phyloP scores from a whole-genome alignment of 2,888 invertebrate species.

The Drosophila mimica region DNA sequence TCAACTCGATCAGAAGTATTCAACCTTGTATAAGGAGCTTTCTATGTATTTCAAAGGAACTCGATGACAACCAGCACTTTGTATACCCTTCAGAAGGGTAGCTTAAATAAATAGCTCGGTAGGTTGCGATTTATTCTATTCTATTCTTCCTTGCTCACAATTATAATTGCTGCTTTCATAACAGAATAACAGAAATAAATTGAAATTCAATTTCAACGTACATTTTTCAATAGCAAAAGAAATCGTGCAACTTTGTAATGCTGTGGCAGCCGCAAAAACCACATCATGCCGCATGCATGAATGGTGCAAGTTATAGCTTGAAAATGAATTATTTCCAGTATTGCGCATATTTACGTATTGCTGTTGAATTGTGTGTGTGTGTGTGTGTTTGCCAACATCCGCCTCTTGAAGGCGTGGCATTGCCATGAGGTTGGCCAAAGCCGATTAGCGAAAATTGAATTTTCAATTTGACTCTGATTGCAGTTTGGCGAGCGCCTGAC shows the following conservation, averaged over 20 bases:
- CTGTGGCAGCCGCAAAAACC: slow-evolving; percentile 39
- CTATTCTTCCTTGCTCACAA: not conserved
- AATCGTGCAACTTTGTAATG: slow-evolving; percentile 19
- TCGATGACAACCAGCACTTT: not conserved
- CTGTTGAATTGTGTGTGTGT: slow-evolving; percentile 1
- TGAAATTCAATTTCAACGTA: not conserved
- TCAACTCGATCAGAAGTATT: not conserved
- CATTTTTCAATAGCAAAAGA: not conserved
- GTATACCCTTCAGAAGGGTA: not conserved
- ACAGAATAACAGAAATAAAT: not conserved
- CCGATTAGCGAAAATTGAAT: slow-evolving; percentile 78
- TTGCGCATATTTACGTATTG: slow-evolving; percentile 15
- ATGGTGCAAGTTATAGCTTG: slow-evolving; percentile 15
- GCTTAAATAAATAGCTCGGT: not conserved
- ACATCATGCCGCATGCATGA: slow-evolving; percentile 18
- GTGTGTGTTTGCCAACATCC: not conserved
- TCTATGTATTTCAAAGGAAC: not conserved
- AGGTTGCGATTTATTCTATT: too few relatives aligned
- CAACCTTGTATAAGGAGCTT: not conserved
- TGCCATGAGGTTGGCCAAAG: slow-evolving; percentile 63
- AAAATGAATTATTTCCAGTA: slow-evolving; percentile 41
- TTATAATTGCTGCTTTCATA: not conserved
- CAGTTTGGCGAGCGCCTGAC: slow-evolving; percentile 40
- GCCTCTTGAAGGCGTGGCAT: slow-evolving; percentile 37
- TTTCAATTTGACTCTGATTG: slow-evolving; percentile 74